Evolutionary conservation across 2,888 invertebrate genomes (phyloP).

Genomic region (Caenorhabditis parvicauda): DNA sequence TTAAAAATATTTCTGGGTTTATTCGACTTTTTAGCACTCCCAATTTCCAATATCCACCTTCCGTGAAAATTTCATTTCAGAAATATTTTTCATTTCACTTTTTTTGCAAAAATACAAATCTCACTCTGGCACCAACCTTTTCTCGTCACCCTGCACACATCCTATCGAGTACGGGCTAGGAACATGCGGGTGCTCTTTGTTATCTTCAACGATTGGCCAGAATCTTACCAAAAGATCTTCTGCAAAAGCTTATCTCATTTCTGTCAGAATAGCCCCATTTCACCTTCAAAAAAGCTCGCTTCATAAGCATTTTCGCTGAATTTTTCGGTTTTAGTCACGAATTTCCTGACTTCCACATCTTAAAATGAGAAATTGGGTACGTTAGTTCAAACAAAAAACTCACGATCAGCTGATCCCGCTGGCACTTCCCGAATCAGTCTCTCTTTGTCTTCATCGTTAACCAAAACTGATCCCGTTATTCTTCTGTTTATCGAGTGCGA

Average conservation of each 20-base stretch:
- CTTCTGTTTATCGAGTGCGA: slow-evolving; percentile 27
- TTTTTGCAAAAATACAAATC: background rate
- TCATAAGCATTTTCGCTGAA: slow-evolving; percentile 23
- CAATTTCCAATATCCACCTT: background rate
- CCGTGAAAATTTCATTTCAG: background rate
- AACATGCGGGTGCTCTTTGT: slow-evolving; percentile 8
- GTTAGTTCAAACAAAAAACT: too few species aligned
- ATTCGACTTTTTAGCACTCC: too few species aligned
- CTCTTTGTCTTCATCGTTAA: too few species aligned
- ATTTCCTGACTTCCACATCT: slow-evolving; percentile 16
- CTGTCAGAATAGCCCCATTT: background rate
- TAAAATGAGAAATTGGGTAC: slow-evolving; percentile 2
- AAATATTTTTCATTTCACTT: background rate
- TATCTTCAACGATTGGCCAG: slow-evolving; percentile 16
- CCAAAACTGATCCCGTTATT: slow-evolving; percentile 14
- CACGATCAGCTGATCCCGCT: background rate
- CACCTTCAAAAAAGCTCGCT: slow-evolving; percentile 19
- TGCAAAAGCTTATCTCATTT: slow-evolving; percentile 1
- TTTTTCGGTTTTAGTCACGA: slow-evolving; percentile 8
- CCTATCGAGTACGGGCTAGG: slow-evolving; percentile 15
- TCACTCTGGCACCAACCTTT: too few species aligned
- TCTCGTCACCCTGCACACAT: too few species aligned
- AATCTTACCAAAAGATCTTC: slow-evolving; percentile 19
- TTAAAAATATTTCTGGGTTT: too few species aligned
- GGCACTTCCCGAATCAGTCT: slow-evolving; percentile 13